Base-by-base conservation (phyloP, 2,888 invertebrate species). In the Cryptophagus acutangulus region DNA sequence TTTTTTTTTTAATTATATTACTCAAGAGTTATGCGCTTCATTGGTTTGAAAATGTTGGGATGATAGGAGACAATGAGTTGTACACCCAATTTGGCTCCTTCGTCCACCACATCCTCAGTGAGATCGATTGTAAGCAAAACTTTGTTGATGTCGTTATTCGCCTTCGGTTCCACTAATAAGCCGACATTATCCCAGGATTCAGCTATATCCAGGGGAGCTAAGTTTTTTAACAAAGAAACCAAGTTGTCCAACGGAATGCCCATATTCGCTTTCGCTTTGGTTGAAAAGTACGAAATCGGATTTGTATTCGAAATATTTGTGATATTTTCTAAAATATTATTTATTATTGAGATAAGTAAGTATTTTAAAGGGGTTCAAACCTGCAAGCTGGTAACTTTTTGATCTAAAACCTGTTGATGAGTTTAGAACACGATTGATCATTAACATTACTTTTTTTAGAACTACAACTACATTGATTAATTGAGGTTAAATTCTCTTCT, bases 181-280 rank as follows among this genome's bases (percentile, higher is more conserved):
- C 96, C 96, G 36, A 94, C 93, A 70, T 96, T 96, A 64, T 96
- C 96, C 95, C 95, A 96, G 36, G 76, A 77, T 57, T 85, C 92
- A 2, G 93, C 89, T 9, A 85, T 69, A 1, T 72, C 66, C 18
- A 76, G 66, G 5, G 87, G 80, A 1, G 90, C 89, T 69, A 84
- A 84, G 5, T 71, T 66, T 57, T 86, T 78, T 44, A 92, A 69
- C 38, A 72, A 73, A 8, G 70, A 58, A 25, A 86, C 38, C 5
- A 57, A 43, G n/a, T 53, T 50, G 18, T 34, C 20, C 4, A 44
- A 28, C 3, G 43, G 29, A 12, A 52, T 20, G 25, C 46, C 49
- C 38, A 40, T 43, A n/a, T n/a, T n/a, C n/a, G n/a, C n/a, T 33
- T 33, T 33, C 12, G n/a, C n/a, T n/a, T n/a, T n/a, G n/a, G n/a